Base-by-base conservation (phyloP, 2,797 vertebrate genomes). In the Lycodopsis pacificus region DNA sequence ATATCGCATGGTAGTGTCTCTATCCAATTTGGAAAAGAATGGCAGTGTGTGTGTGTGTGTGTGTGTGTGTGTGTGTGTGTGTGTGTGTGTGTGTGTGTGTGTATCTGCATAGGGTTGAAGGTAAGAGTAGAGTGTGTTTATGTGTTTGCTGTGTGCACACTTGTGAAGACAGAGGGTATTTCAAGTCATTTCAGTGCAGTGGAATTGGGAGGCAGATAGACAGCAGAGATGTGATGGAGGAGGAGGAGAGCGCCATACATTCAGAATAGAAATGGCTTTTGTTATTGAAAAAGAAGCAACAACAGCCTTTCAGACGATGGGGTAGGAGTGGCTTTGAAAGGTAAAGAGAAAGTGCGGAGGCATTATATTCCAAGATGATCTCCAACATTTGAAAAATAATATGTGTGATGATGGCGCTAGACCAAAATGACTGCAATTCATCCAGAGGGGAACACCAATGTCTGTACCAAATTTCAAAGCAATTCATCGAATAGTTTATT, bases 1-100 rank as follows among this genome's bases (percentile, higher is more conserved):
- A 94, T 91, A 93, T 92, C 13, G 64, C 83, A 89, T 77, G 80
- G 74, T 65, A 82, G 89, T 86, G 90, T 91, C 90, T 90, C 89
- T 82, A 83, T 91, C 89, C 89, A 91, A 89, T 93, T 88, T 88
- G 77, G 76, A 83, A 81, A 71, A 88, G 83, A 90, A 89, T 83
- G 86, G 72, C 86, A 71, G 77, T 54, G 25, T 61, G 79, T 82
- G 49, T 82, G 59, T 65, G 62, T 76, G 36, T 65, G 73, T 66
- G 62, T 74, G 62, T 70, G 57, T 38, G 38, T 76, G 66, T 76
- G 70, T 64, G 54, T 67, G 64, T 80, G 19, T 75, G 77, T 68
- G 73, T n/a, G n/a, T n/a, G n/a, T n/a, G n/a, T n/a, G n/a, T n/a
- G n/a, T n/a, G n/a, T 69, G 71, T 56, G 38, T 83, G 59, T 71